Evolutionary conservation across 2,797 vertebrate genomes (phyloP).

Genomic region (Myotis vivesi): DNA sequence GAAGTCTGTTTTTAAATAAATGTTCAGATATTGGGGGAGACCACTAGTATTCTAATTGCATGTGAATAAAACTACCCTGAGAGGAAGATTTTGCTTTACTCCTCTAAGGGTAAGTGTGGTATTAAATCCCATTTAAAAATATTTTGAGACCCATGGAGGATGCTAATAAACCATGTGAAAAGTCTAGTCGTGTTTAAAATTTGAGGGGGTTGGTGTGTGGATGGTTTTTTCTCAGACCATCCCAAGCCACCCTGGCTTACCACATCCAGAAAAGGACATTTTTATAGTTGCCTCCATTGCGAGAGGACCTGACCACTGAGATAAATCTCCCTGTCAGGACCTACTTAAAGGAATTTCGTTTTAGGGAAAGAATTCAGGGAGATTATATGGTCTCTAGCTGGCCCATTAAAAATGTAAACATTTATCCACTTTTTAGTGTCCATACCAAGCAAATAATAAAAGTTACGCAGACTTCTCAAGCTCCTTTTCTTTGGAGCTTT

Average conservation of each 20-base stretch:
- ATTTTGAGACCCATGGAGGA: background rate
- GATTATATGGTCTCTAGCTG: slow-evolving; percentile 45
- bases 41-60: background rate
- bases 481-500: slow-evolving; percentile 32
- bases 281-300: slow-evolving; percentile 53
- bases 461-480: background rate
- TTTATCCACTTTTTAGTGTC: slow-evolving; percentile 40
- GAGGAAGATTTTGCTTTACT: background rate
- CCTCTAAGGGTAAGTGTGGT: background rate
- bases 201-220: background rate
- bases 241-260: slow-evolving; percentile 28
- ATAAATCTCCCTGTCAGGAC: slow-evolving; percentile 46
- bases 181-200: slow-evolving; percentile 2
- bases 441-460: slow-evolving; percentile 53
- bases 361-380: slow-evolving; percentile 59
- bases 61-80: background rate
- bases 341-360: slow-evolving; percentile 59
- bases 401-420: slow-evolving; percentile 63
- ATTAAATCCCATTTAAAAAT: slow-evolving; percentile 33
- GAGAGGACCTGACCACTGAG: slow-evolving; percentile 54
- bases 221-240: slow-evolving; percentile 11
- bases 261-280: slow-evolving; percentile 52
- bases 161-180: background rate
- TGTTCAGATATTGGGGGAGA: background rate
- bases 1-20: background rate